These are phyloP conservation scores for Microdon myrmicae DNA, from an alignment of 2,888 invertebrate species.

Conservation along the genomic window DNA sequence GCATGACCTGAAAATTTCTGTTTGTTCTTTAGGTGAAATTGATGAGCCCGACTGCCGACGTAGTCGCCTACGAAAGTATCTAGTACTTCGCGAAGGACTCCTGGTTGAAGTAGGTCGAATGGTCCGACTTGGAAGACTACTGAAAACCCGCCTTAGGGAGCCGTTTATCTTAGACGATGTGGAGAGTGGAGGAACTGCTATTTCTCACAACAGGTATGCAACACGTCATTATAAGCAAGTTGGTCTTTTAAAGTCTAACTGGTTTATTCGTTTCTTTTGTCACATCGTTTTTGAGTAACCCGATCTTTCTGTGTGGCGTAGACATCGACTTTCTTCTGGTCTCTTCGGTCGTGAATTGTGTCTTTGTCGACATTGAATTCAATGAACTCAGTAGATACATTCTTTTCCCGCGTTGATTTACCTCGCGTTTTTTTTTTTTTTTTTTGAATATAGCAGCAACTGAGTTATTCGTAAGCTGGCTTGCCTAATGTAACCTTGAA, in stretches of 20 bases:
- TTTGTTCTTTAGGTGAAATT: constrained; percentile 66
- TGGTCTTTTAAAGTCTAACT: constrained; percentile 32
- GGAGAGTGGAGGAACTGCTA: constrained; percentile 36
- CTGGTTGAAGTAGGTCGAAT: constrained; percentile 78
- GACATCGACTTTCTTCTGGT: too few relatives aligned
- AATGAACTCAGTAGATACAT: too few relatives aligned
- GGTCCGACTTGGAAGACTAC: constrained; percentile 75
- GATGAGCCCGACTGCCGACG: constrained; percentile 67
- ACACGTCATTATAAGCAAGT: constrained; percentile 14
- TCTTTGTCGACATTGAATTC: too few relatives aligned
- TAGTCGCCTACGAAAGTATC: constrained; percentile 69
- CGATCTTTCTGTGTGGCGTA: too few relatives aligned
- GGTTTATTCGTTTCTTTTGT: constrained; percentile 20
- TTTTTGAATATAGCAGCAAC: too few relatives aligned
- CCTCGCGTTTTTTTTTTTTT: too few relatives aligned
- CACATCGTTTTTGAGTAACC: constrained; percentile 15
- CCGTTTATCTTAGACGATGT: constrained; percentile 68
- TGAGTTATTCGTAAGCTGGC: too few relatives aligned
- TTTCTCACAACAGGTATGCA: constrained; percentile 61
- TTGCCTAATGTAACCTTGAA: too few relatives aligned
- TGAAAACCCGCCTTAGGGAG: constrained; percentile 75
- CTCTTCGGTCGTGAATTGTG: too few relatives aligned
- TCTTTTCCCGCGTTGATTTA: too few relatives aligned
- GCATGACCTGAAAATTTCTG: constrained; percentile 71
- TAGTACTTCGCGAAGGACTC: constrained; percentile 72